Evolutionary conservation across 2,113 vertebrate species (phyloP), one percentile per base, ranked within the genome.

Genomic region (Centropus bengalensis): DNA sequence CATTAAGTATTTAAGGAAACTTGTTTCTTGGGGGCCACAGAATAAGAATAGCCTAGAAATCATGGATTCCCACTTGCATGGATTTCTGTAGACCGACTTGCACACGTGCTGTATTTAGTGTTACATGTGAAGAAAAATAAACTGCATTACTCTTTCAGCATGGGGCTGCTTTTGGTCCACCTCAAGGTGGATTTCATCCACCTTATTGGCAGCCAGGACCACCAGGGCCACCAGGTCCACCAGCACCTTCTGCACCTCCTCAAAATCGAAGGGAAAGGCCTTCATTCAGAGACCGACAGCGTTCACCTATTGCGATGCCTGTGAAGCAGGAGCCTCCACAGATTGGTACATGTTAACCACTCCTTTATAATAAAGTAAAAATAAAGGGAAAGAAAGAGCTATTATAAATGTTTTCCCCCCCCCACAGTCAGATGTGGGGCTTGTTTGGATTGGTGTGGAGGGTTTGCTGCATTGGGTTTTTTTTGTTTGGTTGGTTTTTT

Each of bases 161-260:
- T 97, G 99, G 99, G 96, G 99, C 99, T 91, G 98, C 98, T 95
- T 99, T 99, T 94, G 98, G 98, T 86, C 99, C 99, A 64, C 98
- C 99, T 71, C 98, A 98, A 91, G 89, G 99, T 90, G 98, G 98
- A 91, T 99, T 99, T 98, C 99, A 98, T 86, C 97, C 99, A 91
- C 99, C 99, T 78, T 99, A 99, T 97, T 99, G 99, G 99, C 99
- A 99, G 96, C 98, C 99, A 97, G 99, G 99, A 88, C 99, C 99
- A 76, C 98, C 99, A 96, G 98, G 98, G 92, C 98, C 98, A 55
- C 98, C 97, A 93, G 97, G 97, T 75, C 97, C 97, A 47, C 97
- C 99, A 91, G 98, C 98, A 55, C 98, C 98, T 89, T 97, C 98
- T 60, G 98, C 99, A n/a, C 99, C 99, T 89, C 98, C 98, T 89